Evolutionary conservation across 2,113 vertebrate species (phyloP), one percentile per base, ranked within the genome.

Genomic region (Equus przewalskii): DNA sequence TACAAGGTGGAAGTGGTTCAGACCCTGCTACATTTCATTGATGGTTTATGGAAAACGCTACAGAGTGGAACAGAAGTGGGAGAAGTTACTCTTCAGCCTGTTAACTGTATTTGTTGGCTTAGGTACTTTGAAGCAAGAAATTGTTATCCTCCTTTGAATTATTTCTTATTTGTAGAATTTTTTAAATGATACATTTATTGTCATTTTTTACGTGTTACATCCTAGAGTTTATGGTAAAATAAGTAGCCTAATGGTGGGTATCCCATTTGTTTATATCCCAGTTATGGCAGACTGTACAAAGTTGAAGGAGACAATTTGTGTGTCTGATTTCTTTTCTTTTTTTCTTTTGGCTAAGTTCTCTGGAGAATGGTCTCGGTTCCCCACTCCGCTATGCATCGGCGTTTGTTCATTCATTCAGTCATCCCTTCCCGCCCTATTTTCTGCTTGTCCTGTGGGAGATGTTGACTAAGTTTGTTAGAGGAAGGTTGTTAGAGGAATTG

Each of bases 161-260:
- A 60, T 69, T 82, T 88, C 21, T 89, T 65, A 81, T 36, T 62
- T 62, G 64, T 58, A 88, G 80, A 79, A 44, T 60, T 88, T 89
- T 0, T 28, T 28, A 36, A 96, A 82, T 56, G 21, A 19, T 90
- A 36, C 46, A 13, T 58, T 12, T 91, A 67, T 41, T 41, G 36
- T 41, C 36, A 41, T 19, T 44, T 54, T 36, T 3, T 30, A 70
- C 7, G 10, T 13, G 44, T 65, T 89, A 72, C 89, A 81, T 64
- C 13, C 4, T 46, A 24, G 76, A 78, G 33, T 81, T 96, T 49
- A 60, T 62, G 78, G 65, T 58, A 65, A 76, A 67, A 65, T 69
- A 58, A 75, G 46, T n/a, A 11, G 26, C 46, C 30, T 69, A 19
- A 51, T 93, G 73, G 30, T 36, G 3, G 19, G 62, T 60, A 21